Evolutionary conservation across 1,140 invertebrate species (phyloP).

Genomic region (Idris sp.): DNA sequence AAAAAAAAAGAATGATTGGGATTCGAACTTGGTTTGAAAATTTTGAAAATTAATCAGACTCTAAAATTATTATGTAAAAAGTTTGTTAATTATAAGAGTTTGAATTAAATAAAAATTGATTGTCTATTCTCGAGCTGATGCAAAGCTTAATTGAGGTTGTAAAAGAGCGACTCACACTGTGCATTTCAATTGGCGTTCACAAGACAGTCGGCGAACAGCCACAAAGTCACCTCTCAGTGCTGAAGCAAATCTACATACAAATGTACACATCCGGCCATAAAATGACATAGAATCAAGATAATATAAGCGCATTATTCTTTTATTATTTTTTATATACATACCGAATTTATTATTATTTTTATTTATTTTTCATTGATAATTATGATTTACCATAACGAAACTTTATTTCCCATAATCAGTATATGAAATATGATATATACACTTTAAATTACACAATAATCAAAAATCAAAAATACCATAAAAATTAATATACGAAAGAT

Average conservation of each 20-base stretch:
- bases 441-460: too few species aligned
- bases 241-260: slow-evolving; percentile 44
- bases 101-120: slow-evolving; percentile 25
- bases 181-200: slow-evolving; percentile 39
- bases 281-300: slow-evolving; percentile 44
- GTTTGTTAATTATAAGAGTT: too few species aligned
- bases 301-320: slow-evolving; percentile 35
- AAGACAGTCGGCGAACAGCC: slow-evolving; percentile 22
- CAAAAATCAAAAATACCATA: too few species aligned
- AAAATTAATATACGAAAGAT: too few species aligned
- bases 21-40: too few species aligned
- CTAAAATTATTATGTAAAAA: too few species aligned
- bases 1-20: too few species aligned
- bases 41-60: too few species aligned
- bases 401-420: too few species aligned
- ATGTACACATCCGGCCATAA: slow-evolving; percentile 48
- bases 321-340: slow-evolving; percentile 23
- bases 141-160: slow-evolving; percentile 44
- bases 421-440: too few species aligned
- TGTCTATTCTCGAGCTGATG: slow-evolving; percentile 21
- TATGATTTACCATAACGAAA: too few species aligned
- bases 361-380: too few species aligned
- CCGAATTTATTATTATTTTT: slow-evolving; percentile 16
- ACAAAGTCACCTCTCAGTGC: slow-evolving; percentile 26
- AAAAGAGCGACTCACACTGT: slow-evolving; percentile 41